Percentiles rank a stretch among this genome's conserved stretches.
phyloP scores from a whole-genome alignment of 1,140 invertebrate species.

The Danaus melanippus region DNA sequence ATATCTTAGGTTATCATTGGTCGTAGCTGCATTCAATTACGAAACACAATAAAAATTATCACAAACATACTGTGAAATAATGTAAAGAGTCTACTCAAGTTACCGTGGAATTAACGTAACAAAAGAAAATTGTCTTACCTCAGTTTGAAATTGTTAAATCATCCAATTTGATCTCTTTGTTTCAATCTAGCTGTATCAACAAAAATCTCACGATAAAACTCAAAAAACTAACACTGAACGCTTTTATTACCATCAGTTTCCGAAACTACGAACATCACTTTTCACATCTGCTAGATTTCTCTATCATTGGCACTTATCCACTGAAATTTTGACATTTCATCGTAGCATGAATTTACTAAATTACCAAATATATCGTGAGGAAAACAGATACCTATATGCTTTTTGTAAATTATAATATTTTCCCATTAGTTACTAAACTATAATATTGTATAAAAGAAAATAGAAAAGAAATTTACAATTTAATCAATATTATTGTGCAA shows the following conservation, averaged over 20 bases:
- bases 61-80: slow-evolving; percentile 17
- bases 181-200: slow-evolving; percentile 12
- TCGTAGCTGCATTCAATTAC: not conserved
- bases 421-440: no score
- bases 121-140: slow-evolving; percentile 56
- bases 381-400: not conserved
- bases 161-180: slow-evolving; percentile 41
- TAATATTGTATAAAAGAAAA: no score
- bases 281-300: slow-evolving; percentile 44
- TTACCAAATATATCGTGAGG: slow-evolving; percentile 15
- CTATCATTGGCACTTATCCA: slow-evolving; percentile 55
- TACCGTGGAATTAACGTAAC: slow-evolving; percentile 28
- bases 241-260: slow-evolving; percentile 38
- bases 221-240: slow-evolving; percentile 19
- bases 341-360: slow-evolving; percentile 35
- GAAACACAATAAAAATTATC: slow-evolving; percentile 5
- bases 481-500: no score
- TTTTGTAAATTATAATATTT: no score
- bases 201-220: slow-evolving; percentile 14
- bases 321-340: slow-evolving; percentile 64
- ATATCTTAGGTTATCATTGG: no score
- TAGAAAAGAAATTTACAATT: no score
- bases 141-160: slow-evolving; percentile 49
- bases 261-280: slow-evolving; percentile 35
- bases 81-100: slow-evolving; percentile 8